Conservation (phyloP, 2,888 invertebrate species). For the Cinara cedri region DNA sequence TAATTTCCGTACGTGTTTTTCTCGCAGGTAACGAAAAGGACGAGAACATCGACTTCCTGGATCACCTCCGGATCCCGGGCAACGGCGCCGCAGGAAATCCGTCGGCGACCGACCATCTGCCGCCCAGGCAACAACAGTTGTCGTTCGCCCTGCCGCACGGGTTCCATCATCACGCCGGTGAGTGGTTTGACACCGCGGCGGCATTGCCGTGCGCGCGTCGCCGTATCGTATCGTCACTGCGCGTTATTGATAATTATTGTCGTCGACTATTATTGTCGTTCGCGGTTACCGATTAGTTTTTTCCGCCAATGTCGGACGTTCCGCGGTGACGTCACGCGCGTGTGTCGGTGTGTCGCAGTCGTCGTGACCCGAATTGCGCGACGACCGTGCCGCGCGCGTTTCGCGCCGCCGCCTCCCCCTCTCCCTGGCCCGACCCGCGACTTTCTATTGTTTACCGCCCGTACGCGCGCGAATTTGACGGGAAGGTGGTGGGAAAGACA, state of each 20-base stretch:
- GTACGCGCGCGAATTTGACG: neutral
- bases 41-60: conserved; percentile 53
- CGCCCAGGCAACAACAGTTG: conserved; percentile 51
- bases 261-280: no score
- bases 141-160: conserved; percentile 51
- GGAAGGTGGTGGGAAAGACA: neutral
- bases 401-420: no score
- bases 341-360: neutral
- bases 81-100: conserved; percentile 38
- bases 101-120: conserved; percentile 31
- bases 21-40: conserved; percentile 49
- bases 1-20: no score
- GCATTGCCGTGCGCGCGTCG: no score
- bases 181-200: no score
- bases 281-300: no score
- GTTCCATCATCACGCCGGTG: conserved; percentile 52
- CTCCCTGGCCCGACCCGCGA: neutral
- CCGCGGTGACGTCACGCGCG: neutral
- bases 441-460: conserved; percentile 52
- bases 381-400: no score
- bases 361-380: conserved; percentile 26
- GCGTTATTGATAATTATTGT: no score
- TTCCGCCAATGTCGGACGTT: no score
- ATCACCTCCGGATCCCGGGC: conserved; percentile 45
- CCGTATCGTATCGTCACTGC: no score